Conservation (phyloP, 1,140 invertebrate species). For the Batillaria attramentaria region DNA sequence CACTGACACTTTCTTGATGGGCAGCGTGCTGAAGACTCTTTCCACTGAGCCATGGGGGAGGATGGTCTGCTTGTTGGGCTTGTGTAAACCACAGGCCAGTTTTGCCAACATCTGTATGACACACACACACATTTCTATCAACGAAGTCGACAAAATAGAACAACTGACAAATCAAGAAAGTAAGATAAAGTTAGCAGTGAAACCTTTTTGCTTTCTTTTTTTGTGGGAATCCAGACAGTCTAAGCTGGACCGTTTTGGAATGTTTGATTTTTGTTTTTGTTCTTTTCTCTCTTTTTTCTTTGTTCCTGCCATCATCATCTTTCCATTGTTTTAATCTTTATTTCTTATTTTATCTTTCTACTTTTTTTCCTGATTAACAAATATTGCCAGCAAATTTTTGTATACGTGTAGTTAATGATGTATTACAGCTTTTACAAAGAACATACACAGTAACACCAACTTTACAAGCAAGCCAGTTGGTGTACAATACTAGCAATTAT, state of each 20-base stretch:
- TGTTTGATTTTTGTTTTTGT: no score
- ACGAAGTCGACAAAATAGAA: no score
- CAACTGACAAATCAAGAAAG: no score
- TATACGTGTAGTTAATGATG: background rate
- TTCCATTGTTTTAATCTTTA: no score
- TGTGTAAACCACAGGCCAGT: slow-evolving; percentile 92
- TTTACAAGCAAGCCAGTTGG: no score
- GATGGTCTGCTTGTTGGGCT: slow-evolving; percentile 94
- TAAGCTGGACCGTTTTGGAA: no score
- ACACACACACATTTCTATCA: slow-evolving; percentile 12
- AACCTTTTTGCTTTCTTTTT: background rate
- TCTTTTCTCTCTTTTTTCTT: no score
- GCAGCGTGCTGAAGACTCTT: slow-evolving; percentile 79
- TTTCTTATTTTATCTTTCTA: no score
- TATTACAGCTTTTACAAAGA: background rate
- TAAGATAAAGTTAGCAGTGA: background rate
- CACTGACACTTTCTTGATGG: slow-evolving; percentile 73
- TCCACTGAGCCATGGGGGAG: slow-evolving; percentile 80
- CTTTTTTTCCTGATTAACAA: no score
- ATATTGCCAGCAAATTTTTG: background rate
- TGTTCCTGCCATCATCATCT: no score
- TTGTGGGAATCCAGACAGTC: no score
- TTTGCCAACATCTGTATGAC: slow-evolving; percentile 86
- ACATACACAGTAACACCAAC: background rate
- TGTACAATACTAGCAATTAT: no score